phyloP scores from a whole-genome alignment of 2,888 invertebrate genomes.

The Macaria liturata region DNA sequence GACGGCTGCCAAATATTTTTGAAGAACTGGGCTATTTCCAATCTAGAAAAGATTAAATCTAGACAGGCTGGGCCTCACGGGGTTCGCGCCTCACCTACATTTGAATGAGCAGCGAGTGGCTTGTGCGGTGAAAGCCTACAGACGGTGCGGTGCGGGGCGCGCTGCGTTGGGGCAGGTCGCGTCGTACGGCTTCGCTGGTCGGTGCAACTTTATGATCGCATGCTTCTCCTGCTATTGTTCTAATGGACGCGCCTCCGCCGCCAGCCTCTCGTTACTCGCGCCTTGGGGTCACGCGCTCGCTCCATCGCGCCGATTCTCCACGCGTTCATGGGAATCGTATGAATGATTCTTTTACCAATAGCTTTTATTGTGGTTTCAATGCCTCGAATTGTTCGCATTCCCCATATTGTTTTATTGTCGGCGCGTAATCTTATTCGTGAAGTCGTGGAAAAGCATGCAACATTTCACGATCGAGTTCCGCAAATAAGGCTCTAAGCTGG shows the following conservation, averaged over 20 bases:
- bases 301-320: slow-evolving; percentile 65
- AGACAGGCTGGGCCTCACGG: slow-evolving; percentile 18
- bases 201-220: slow-evolving; percentile 75
- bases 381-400: slow-evolving; percentile 43
- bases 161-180: slow-evolving; percentile 65
- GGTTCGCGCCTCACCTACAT: slow-evolving; percentile 28
- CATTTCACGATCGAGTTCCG: slow-evolving; percentile 21
- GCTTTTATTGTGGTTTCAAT: slow-evolving; percentile 40
- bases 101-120: slow-evolving; percentile 44
- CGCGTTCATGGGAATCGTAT: slow-evolving; percentile 62
- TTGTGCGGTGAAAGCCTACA: slow-evolving; percentile 45
- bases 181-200: slow-evolving; percentile 61
- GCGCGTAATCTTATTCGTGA: background rate
- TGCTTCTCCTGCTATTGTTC: slow-evolving; percentile 78
- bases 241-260: slow-evolving; percentile 63
- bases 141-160: slow-evolving; percentile 40
- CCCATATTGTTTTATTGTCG: slow-evolving; percentile 30
- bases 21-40: slow-evolving; percentile 46
- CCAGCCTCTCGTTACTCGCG: slow-evolving; percentile 55
- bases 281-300: slow-evolving; percentile 68
- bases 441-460: slow-evolving; percentile 17
- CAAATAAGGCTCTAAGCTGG: slow-evolving; percentile 26
- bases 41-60: slow-evolving; percentile 34
- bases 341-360: slow-evolving; percentile 49
- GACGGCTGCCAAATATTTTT: slow-evolving; percentile 52